Base-by-base conservation (phyloP, 2,888 invertebrate genomes). In the Nomada fabriciana region DNA sequence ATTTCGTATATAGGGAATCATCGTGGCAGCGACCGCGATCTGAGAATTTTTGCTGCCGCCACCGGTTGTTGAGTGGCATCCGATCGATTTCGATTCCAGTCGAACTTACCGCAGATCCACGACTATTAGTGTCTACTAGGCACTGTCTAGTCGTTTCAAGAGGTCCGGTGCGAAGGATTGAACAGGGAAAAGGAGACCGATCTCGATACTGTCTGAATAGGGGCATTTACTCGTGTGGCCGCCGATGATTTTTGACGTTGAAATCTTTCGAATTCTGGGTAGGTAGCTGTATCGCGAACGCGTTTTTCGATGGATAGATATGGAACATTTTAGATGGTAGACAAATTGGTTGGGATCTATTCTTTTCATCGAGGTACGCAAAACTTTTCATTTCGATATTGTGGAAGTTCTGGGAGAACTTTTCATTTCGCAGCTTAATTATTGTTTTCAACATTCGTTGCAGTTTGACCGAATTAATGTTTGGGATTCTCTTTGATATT, bases 31-130 rank as follows among this genome's bases (percentile, higher is more conserved):
- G 73, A 85, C 74, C 76, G 59, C 70, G 79, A 83, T 71, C 85
- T 53, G 65, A 70, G 65, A 42, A 87, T 85, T 87, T 87, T 87
- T 85, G 75, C 82, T 74, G 57, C 76, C 71, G 73, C 76, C 65
- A 60, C 42, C 78, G 43, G 72, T 79, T 43, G 69, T 18, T 57
- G 75, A 83, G 53, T 81, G 85, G 79, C 83, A 81, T 73, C 53
- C 80, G 75, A 87, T 83, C 77, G 85, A 86, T 85, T 72, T 60
- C 76, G 63, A 75, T 83, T 75, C 73, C 71, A 71, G 29, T 10
- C 55, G 75, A 79, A 83, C 82, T 83, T 83, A 69, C 71, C 67
- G 18, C 73, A 73, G 36, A 29, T 53, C 74, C 55, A 68, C 78
- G 83, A 55, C 83, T 74, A 82, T 83, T 76, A 76, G 78, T 15